These are phyloP conservation scores for Pelvicachromis taeniatus DNA, from an alignment of 2,113 vertebrate genomes.

Conservation along the genomic window DNA sequence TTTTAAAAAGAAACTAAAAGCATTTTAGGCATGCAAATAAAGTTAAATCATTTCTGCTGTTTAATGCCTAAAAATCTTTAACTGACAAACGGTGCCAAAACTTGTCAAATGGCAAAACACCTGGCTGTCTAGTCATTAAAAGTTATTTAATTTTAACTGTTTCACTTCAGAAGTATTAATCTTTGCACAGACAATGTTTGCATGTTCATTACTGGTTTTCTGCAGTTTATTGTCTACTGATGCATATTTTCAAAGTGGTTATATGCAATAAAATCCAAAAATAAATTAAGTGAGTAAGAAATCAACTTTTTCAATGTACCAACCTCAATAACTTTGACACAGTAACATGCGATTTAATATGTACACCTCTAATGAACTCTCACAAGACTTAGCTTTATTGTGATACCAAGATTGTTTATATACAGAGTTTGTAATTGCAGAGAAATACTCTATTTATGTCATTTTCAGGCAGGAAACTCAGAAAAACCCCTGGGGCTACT, in stretches of 20 bases:
- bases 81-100: too few relatives aligned
- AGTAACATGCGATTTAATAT: background rate
- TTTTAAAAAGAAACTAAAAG: background rate
- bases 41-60: background rate
- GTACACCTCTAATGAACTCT: background rate
- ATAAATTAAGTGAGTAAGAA: background rate
- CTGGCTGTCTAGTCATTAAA: too few relatives aligned
- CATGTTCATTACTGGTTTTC: background rate
- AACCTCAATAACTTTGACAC: background rate
- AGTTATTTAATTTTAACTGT: too few relatives aligned
- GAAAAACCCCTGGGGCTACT: rapidly evolving
- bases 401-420: background rate
- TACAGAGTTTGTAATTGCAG: background rate
- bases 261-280: background rate
- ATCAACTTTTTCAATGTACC: background rate
- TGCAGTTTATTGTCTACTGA: background rate
- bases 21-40: background rate
- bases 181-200: too few relatives aligned
- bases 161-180: too few relatives aligned
- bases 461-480: background rate
- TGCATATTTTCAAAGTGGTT: background rate
- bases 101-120: too few relatives aligned
- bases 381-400: background rate
- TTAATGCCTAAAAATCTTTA: background rate
- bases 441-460: background rate